A percentile compares a stretch with the other conserved stretches of the same genome.
Evolutionary conservation across 2,113 vertebrate genomes (phyloP).

Genomic region (Daubentonia madagascariensis): DNA sequence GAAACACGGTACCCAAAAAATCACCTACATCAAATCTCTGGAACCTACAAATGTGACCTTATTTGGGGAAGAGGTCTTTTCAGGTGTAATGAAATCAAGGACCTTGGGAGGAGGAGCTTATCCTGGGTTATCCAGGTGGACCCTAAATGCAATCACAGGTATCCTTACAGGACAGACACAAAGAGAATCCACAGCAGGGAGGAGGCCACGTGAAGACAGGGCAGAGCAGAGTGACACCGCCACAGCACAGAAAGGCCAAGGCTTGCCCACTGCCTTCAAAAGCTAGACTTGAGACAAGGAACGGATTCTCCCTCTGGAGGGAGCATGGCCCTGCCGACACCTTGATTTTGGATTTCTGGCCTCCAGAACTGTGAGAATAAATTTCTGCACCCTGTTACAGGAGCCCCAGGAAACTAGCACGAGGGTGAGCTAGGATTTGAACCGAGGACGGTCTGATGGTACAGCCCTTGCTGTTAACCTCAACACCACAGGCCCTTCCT

Average conservation of each 20-base stretch:
- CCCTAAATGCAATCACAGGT: fast-evolving
- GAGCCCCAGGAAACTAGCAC: fast-evolving
- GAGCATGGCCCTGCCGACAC: fast-evolving
- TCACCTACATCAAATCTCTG: fast-evolving
- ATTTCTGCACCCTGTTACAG: fast-evolving
- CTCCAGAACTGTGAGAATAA: background rate
- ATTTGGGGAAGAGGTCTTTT: background rate
- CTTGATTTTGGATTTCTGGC: background rate
- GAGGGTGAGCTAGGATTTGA: fast-evolving
- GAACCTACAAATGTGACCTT: fast-evolving
- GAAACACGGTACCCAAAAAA: fast-evolving
- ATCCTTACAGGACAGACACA: fast-evolving
- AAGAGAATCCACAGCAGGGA: background rate
- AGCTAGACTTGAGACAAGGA: background rate
- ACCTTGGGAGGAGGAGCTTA: fast-evolving
- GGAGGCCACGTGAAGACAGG: background rate
- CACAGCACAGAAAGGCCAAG: background rate
- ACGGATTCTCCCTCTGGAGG: fast-evolving
- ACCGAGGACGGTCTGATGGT: too few relatives aligned
- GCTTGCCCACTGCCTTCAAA: fast-evolving
- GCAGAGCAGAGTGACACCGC: fast-evolving
- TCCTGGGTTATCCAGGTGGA: too few relatives aligned
- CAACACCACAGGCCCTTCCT: fast-evolving
- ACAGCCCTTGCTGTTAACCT: background rate
- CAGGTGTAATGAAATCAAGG: background rate